phyloP scores from a whole-genome alignment of 92 coral and sea anemone genomes.

The Pocillopora meandrina region DNA sequence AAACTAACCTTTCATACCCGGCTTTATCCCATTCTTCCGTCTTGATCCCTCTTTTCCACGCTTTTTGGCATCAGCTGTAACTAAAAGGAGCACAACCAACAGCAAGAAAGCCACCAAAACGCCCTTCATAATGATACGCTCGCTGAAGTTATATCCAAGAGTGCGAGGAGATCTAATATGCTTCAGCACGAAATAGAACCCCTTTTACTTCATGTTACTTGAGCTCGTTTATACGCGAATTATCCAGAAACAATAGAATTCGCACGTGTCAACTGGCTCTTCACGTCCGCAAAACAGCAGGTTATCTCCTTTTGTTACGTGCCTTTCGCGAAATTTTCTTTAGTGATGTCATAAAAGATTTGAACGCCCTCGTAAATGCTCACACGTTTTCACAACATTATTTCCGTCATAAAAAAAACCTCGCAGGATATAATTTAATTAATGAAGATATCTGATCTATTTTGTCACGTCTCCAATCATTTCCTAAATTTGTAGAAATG shows the following conservation, averaged over 20 bases:
- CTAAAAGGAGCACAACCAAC: neutral
- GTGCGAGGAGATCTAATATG: neutral
- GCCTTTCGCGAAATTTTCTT: neutral
- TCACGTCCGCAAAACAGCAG: neutral
- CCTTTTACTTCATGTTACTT: neutral
- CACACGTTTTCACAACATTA: too few relatives aligned
- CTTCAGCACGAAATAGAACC: neutral
- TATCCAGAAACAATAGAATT: slow-evolving; percentile 15
- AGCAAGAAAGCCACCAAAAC: slow-evolving; percentile 9
- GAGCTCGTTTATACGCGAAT: neutral
- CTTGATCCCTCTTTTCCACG: neutral
- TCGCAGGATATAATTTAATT: too few relatives aligned
- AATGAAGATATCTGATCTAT: too few relatives aligned
- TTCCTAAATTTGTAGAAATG: too few relatives aligned
- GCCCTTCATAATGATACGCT: slow-evolving; percentile 15
- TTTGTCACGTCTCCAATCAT: too few relatives aligned
- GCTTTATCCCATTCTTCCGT: too few relatives aligned
- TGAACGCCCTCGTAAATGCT: too few relatives aligned
- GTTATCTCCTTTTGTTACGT: neutral
- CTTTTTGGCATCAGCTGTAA: slow-evolving; percentile 3
- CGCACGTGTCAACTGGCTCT: neutral
- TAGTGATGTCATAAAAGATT: slow-evolving; percentile 1
- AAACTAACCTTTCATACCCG: too few relatives aligned
- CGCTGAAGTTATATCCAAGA: neutral
- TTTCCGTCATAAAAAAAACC: too few relatives aligned